Base-by-base conservation (phyloP, 1,140 invertebrate genomes). In the Drosophila rufa region DNA sequence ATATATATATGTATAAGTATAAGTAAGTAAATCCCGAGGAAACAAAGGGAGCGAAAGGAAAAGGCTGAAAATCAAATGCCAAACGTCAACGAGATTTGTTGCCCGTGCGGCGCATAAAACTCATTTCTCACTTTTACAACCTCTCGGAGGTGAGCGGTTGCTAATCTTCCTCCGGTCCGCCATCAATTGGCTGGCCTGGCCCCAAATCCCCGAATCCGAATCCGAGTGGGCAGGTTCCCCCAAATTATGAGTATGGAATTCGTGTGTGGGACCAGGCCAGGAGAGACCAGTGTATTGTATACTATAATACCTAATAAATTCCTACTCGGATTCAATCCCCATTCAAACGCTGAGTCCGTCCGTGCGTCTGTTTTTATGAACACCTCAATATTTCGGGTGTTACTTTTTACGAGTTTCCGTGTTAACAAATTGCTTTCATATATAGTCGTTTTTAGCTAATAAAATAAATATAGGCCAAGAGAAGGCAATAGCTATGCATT, bases 81-180 rank as follows among this genome's bases (percentile, higher is more conserved):
- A 73, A 73, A 73, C 69, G 69, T 73, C 69, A 73, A 59, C 69
- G 53, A 73, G 67, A 73, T 73, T 73, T 71, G 69, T 73, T 73
- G 69, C 67, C 46, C 50, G 67, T 73, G 67, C 30, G 67, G 69
- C 67, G 45, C 62, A 70, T 70, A 70, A 70, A 70, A 70, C 67
- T 68, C 67, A 70, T 68, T 62, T 70, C 67, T 68, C 67, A 70
- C 67, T 70, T 70, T 70, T 70, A 70, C 67, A 70, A 68, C 67
- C 67, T 14, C 38, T 53, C 14, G 40, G 67, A 53, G 61, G 46
- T 51, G 66, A 40, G 33, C 38, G 45, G 22, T 38, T 71, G 67
- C 55, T 73, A 73, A 73, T 73, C 67, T 45, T 71, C 53, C 62
- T 17, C 48, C 64, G 48, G 67, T 53, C 38, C 40, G 48, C 61